These are phyloP conservation scores for Myotis daubentonii DNA, from an alignment of 2,797 vertebrate species.

Conservation along the genomic window DNA sequence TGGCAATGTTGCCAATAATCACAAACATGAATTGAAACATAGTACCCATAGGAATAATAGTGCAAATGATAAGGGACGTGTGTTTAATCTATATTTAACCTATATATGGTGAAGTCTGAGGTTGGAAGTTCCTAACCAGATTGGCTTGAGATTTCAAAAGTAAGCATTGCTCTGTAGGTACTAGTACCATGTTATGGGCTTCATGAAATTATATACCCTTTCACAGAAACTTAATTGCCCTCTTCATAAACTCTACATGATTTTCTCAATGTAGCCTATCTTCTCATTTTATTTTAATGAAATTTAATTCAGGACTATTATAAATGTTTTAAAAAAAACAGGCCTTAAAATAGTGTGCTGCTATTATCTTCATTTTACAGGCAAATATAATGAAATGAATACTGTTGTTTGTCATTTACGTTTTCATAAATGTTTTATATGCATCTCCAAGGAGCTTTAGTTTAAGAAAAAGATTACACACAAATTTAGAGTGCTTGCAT, in stretches of 20 bases:
- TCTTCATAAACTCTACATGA: background rate
- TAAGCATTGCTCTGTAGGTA: background rate
- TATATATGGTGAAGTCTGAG: background rate
- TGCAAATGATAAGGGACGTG: background rate
- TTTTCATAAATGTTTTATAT: slow-evolving; percentile 63
- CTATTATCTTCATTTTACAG: slow-evolving; percentile 45
- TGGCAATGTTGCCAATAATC: background rate
- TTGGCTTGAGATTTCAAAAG: background rate
- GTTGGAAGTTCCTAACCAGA: background rate
- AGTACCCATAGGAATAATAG: background rate
- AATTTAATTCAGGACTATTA: slow-evolving; percentile 41
- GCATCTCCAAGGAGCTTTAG: slow-evolving; percentile 40
- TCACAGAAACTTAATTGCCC: slow-evolving; percentile 42
- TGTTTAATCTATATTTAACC: background rate
- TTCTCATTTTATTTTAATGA: slow-evolving; percentile 53
- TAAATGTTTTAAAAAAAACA: slow-evolving; percentile 52
- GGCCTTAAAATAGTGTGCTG: slow-evolving; percentile 45
- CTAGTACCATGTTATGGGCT: background rate
- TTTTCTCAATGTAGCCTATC: slow-evolving; percentile 10
- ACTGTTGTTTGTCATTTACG: slow-evolving; percentile 53
- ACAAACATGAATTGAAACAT: background rate
- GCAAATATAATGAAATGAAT: slow-evolving; percentile 58
- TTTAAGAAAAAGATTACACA: slow-evolving; percentile 44
- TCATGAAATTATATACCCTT: slow-evolving; percentile 1
- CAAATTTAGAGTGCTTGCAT: slow-evolving; percentile 48